Base-by-base conservation (phyloP, 2,888 invertebrate genomes). In the Pharmacophagus antenor region DNA sequence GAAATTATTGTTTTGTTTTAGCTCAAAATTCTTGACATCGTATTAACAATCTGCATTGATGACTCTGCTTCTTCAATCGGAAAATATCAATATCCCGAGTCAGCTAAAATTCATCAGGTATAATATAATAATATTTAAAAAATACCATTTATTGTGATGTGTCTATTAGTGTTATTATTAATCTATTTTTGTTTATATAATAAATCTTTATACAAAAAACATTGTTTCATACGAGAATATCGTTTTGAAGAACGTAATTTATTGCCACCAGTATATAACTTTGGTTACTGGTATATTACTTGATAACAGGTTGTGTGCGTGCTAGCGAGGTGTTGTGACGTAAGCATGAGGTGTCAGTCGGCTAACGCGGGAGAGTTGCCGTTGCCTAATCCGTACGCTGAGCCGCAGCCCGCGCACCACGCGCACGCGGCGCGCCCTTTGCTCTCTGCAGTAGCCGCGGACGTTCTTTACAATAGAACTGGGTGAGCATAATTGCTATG, bases 41-140 rank as follows among this genome's bases (percentile, higher is more conserved):
- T 98, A 76, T 96, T 98, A 92, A 92, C 95, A 70, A 95, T 98
- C 44, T 97, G 98, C 37, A 93, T 98, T 78, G 98, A 98, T 73
- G 98, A 98, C 77, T 96, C 97, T 0, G 95, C 97, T 1, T 95
- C 97, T 6, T 96, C 97, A 21, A 94, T 97, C 50, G 98, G 98
- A 69, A 98, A 98, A 88, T 98, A 98, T 84, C 98, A 98, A 83
- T 98, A 97, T 85, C 96, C 97, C 0, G 99, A 99, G 83, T 92
- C 98, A 48, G 96, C 96, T 51, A 98, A 98, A 89, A 92, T 99
- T 65, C 98, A 98, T 88, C 97, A 98, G 88, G 95, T 94, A 8
- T 18, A 10, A 18, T 5, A 18, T 12, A n/a, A 4, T n/a, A n/a
- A 4, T 37, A 37, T n/a, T 37, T 37, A n/a, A 37, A 37, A 37